phyloP scores from a whole-genome alignment of 2,888 invertebrate genomes.

The Drosophila mimica region DNA sequence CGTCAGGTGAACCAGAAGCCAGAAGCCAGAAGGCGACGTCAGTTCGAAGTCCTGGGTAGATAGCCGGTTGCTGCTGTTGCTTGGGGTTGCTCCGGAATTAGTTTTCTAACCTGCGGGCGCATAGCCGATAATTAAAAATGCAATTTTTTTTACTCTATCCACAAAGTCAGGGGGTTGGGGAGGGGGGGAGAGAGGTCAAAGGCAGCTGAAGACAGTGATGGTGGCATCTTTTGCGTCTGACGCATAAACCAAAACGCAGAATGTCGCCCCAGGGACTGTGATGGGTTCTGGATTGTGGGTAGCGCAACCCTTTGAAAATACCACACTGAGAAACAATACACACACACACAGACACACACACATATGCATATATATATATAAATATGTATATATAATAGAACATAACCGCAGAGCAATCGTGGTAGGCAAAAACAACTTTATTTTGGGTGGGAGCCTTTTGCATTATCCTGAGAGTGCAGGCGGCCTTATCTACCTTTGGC shows the following conservation, averaged over 20 bases:
- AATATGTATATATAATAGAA: conserved; percentile 4
- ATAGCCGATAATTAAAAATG: conserved; percentile 78
- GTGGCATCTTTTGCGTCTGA: conserved; percentile 71
- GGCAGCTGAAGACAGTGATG: conserved; percentile 73
- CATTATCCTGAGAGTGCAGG: conserved; percentile 63
- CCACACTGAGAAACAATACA: conserved; percentile 5
- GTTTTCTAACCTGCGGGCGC: conserved; percentile 76
- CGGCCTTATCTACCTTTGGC: conserved; percentile 65
- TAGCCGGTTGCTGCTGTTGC: conserved; percentile 3
- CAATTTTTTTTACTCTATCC: conserved; percentile 70
- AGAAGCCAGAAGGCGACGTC: background rate
- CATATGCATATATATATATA: background rate
- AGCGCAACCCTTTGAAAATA: conserved; percentile 69
- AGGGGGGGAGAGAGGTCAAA: background rate
- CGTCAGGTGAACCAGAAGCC: conserved; percentile 54
- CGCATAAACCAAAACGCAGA: conserved; percentile 79
- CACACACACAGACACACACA: background rate
- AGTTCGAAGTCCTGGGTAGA: background rate
- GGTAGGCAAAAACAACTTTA: conserved; percentile 62
- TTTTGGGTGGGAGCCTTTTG: conserved; percentile 47
- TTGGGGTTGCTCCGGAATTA: conserved; percentile 72
- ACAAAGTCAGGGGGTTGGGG: conserved; percentile 12
- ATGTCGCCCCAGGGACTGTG: conserved; percentile 75
- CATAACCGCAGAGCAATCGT: conserved; percentile 46
- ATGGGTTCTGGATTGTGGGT: conserved; percentile 30